Conservation (phyloP, 2,797 vertebrate genomes). For the Lagorchestes hirsutus region DNA sequence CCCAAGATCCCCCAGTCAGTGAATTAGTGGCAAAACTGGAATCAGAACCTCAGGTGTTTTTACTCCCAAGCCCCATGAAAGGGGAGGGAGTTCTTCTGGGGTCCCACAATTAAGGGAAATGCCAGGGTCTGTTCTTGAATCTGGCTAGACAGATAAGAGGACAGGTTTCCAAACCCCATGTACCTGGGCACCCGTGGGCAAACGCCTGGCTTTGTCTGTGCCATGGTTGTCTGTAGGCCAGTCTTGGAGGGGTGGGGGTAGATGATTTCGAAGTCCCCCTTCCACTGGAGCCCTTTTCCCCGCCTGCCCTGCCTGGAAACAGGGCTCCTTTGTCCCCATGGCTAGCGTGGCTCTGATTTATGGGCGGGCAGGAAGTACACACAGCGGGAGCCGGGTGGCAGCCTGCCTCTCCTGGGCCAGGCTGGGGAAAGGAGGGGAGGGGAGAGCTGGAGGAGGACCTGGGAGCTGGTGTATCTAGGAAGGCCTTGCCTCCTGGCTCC, state of each 20-base stretch:
- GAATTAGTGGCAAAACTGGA: neutral
- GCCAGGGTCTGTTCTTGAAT: neutral
- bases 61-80: neutral
- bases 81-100: neutral
- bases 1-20: neutral
- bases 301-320: slow-evolving; percentile 25
- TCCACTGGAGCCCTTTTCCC: neutral
- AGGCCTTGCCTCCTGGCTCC: neutral
- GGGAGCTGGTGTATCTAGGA: neutral
- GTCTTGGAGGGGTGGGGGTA: neutral
- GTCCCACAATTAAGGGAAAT: neutral
- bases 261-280: neutral
- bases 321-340: slow-evolving; percentile 55
- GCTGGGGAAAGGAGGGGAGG: neutral
- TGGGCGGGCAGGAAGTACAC: slow-evolving; percentile 60
- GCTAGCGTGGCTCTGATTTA: slow-evolving; percentile 59
- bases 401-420: neutral
- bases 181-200: neutral
- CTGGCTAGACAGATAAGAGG: neutral
- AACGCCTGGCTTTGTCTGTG: neutral
- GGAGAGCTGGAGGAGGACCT: neutral
- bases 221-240: neutral
- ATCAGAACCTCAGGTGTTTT: neutral
- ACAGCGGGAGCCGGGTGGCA: slow-evolving; percentile 35
- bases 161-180: accelerated